Percentiles rank a stretch among this genome's conserved stretches.
Evolutionary conservation across 2,888 invertebrate species (phyloP).

Genomic region (Chalcis sispes): DNA sequence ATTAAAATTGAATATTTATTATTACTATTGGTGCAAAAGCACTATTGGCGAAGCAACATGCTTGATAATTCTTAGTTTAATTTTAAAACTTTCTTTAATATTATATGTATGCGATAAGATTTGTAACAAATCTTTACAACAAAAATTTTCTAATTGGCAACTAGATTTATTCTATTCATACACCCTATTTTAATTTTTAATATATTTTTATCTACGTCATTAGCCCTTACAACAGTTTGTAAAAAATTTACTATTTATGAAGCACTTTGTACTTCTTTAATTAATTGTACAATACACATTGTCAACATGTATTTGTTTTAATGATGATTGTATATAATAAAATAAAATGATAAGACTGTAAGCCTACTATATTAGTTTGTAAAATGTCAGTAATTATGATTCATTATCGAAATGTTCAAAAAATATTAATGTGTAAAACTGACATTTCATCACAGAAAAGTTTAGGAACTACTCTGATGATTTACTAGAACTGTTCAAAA

Average conservation of each 20-base stretch:
- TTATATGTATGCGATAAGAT: conserved; percentile 10
- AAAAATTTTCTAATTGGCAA: conserved; percentile 46
- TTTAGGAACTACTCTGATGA: conserved; percentile 42
- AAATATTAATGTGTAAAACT: conserved; percentile 34
- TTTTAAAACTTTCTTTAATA: conserved; percentile 22
- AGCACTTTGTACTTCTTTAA: conserved; percentile 46
- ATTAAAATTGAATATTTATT: conserved; percentile 29
- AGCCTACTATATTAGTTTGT: conserved; percentile 15
- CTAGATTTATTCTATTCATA: conserved; percentile 39
- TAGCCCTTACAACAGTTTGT: conserved; percentile 40
- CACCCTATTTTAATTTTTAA: conserved; percentile 18
- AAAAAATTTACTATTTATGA: conserved; percentile 48
- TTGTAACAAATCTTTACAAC: conserved; percentile 35
- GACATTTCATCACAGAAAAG: conserved; percentile 42
- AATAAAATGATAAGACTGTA: conserved; percentile 34
- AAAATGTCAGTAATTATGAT: conserved; percentile 9
- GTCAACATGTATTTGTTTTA: conserved; percentile 21
- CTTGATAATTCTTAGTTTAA: conserved; percentile 39
- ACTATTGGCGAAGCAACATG: conserved; percentile 48
- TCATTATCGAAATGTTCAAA: conserved; percentile 18
- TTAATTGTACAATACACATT: conserved; percentile 35
- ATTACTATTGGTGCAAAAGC: conserved; percentile 57
- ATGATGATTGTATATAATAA: conserved; percentile 26
- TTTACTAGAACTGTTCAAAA: conserved; percentile 1
- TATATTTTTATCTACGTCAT: conserved; percentile 25